phyloP scores from a whole-genome alignment of 2,888 invertebrate species.

The Trachelus stipa region DNA sequence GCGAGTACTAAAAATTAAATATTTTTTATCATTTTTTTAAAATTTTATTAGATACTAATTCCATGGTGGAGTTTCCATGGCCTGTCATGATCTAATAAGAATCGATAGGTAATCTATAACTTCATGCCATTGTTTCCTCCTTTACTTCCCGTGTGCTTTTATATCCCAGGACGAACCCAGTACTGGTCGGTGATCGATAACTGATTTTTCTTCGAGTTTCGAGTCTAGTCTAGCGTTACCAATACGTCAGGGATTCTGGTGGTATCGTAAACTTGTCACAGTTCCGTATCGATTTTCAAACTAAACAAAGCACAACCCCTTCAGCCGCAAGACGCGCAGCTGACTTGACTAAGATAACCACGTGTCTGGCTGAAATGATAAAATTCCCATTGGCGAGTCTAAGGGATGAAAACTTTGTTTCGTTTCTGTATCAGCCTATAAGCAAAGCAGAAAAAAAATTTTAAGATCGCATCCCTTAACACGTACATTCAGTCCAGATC shows the following conservation, averaged over 20 bases:
- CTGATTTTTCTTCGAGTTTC: background rate
- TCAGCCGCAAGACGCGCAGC: background rate
- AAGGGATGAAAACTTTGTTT: background rate
- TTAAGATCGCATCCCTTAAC: background rate
- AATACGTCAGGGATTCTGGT: background rate
- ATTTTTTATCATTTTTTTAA: background rate
- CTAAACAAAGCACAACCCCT: background rate
- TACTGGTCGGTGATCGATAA: background rate
- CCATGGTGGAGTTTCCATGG: background rate
- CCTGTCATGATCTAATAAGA: background rate
- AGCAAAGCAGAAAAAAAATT: background rate
- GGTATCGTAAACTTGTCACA: background rate
- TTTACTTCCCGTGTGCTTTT: background rate
- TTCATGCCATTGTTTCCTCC: background rate
- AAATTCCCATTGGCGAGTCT: background rate
- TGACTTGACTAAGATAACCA: background rate
- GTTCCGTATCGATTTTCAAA: background rate
- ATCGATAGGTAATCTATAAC: background rate
- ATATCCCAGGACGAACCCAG: background rate
- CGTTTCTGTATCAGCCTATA: fast-evolving
- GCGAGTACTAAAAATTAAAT: too few species aligned
- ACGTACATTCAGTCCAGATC: background rate
- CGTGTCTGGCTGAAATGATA: background rate
- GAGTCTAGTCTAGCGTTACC: background rate
- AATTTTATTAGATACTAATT: background rate